Conservation (phyloP, 2,888 invertebrate genomes). For the Papilio gigon region DNA sequence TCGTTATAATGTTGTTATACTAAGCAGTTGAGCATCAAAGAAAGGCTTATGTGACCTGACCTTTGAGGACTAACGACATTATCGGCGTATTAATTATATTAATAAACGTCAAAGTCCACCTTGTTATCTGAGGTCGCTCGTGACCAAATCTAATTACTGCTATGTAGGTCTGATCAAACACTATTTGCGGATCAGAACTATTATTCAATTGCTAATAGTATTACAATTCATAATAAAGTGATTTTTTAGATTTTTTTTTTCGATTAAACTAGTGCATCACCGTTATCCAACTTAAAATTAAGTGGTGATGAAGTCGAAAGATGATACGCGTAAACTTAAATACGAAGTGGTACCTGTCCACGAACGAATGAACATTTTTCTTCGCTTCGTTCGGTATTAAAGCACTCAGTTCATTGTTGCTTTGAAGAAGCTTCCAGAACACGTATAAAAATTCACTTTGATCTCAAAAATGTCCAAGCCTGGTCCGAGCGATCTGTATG, state of each 20-base stretch:
- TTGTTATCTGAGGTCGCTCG: not conserved
- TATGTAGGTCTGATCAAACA: not conserved
- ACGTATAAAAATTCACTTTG: not conserved
- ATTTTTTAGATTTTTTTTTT: too few relatives aligned
- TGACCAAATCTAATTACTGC: not conserved
- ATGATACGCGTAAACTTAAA: too few relatives aligned
- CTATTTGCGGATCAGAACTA: not conserved
- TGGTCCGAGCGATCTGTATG: not conserved
- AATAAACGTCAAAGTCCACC: not conserved
- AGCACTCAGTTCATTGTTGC: slow-evolving; percentile 9
- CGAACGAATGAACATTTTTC: too few relatives aligned
- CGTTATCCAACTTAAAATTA: too few relatives aligned
- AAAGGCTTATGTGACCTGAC: not conserved
- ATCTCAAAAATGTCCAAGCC: not conserved
- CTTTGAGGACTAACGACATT: not conserved
- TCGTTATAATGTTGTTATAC: too few relatives aligned
- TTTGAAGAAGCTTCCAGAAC: slow-evolving; percentile 1
- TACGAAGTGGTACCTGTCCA: too few relatives aligned
- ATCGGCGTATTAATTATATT: not conserved
- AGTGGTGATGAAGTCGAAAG: too few relatives aligned
- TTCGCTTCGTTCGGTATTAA: not conserved
- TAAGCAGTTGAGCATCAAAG: not conserved
- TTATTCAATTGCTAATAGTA: not conserved
- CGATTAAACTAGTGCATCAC: too few relatives aligned
- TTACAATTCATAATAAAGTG: not conserved